Conservation (phyloP, 2,888 invertebrate genomes). For the Smittia sp. region DNA sequence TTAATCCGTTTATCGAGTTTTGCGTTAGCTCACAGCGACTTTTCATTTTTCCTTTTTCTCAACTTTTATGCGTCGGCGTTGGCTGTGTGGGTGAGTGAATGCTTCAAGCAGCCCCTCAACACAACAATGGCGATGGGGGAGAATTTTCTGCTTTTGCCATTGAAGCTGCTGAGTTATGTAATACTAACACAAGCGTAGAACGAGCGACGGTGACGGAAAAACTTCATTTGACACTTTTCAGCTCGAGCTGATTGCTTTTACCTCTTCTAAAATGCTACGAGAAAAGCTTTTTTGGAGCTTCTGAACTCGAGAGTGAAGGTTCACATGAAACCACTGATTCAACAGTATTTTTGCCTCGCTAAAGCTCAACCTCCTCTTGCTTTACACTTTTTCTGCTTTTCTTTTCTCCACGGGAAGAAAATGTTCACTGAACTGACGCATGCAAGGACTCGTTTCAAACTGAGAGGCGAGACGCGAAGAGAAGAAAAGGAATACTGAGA, state of each 20-base stretch:
- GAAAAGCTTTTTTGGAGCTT: constrained; percentile 41
- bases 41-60: constrained; percentile 14
- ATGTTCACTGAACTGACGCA: constrained; percentile 30
- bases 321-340: constrained; percentile 30
- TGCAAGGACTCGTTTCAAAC: constrained; percentile 33
- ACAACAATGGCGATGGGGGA: constrained; percentile 6
- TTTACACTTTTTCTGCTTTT: constrained; percentile 13
- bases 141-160: constrained; percentile 17
- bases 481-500: not conserved
- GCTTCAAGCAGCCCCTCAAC: constrained; percentile 19
- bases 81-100: constrained; percentile 10
- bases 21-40: not conserved
- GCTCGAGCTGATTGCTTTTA: not conserved
- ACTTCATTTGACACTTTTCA: not conserved
- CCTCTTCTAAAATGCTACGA: constrained; percentile 15
- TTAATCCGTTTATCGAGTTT: not conserved
- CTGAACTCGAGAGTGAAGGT: constrained; percentile 33
- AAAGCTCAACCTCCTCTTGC: constrained; percentile 11
- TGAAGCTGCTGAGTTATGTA: constrained; percentile 37
- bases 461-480: constrained; percentile 16
- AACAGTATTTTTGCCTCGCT: constrained; percentile 34
- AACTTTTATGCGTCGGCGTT: constrained; percentile 21
- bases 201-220: constrained; percentile 22
- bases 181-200: constrained; percentile 25
- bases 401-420: constrained; percentile 34